Evolutionary conservation across 2,113 vertebrate species (phyloP), one percentile per base, ranked within the genome.

Genomic region (Pelodiscus sinensis): DNA sequence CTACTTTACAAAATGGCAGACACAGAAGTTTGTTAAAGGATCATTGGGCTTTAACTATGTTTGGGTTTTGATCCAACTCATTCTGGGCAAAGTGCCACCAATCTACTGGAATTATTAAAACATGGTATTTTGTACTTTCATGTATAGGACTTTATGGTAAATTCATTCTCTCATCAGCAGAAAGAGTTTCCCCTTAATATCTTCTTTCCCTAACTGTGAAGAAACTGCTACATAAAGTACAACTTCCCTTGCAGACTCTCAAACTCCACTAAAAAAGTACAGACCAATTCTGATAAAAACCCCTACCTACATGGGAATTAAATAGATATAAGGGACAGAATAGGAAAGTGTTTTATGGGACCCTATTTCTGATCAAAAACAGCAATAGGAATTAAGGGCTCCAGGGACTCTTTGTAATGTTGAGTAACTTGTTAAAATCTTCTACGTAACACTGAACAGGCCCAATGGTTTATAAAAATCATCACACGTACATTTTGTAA

Each of bases 91-190:
- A 83, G 52, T 2, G 55, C 60, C 1, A 83, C 12, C 84, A n/a
- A 44, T 1, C 3, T 50, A 8, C 38, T 25, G 65, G 73, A 92
- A 51, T 0, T 6, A 79, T 31, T 56, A 82, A 44, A 77, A 77
- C 25, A 25, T 0, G 0, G 18, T 2, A 0, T 65, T 12, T 8
- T 18, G 56, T 12, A 73, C 3, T 25, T 73, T 60, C 25, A 35
- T 84, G n/a, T 27, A 56, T 5, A n/a, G 81, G 80, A 86, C 7
- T 77, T 57, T 25, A 11, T 3, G 4, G 78, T 68, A 27, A 2
- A 65, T n/a, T 75, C 62, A 90, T 78, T 29, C 7, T 18, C 24
- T 83, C 55, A 50, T 58, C 14, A 80, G 27, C 21, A 83, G 55
- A 89, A 82, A 56, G 12, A 10, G 35, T 38, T 1, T 1, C 0